These are phyloP conservation scores for Thermophis baileyi DNA, from an alignment of 2,113 vertebrate species.

Conservation along the genomic window DNA sequence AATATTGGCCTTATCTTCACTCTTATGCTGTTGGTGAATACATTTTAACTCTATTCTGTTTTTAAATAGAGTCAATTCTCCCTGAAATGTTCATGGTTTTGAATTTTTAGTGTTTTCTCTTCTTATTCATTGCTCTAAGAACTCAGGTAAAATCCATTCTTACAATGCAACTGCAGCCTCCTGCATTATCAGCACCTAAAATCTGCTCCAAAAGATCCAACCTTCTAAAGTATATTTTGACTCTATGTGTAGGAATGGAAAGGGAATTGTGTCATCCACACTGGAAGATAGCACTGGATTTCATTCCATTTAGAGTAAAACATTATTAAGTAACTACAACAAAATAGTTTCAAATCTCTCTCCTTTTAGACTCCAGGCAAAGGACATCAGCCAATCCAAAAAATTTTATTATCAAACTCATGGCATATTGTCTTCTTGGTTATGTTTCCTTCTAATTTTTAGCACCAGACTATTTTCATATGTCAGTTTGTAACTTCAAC, in stretches of 20 bases:
- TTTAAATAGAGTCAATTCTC: not conserved
- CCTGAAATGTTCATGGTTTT: not conserved
- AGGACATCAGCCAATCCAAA: not conserved
- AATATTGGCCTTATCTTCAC: not conserved
- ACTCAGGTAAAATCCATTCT: not conserved
- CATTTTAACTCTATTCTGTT: not conserved
- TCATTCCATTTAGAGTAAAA: not conserved
- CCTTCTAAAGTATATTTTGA: not conserved
- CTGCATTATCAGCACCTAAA: not conserved
- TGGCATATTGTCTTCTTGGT: not conserved
- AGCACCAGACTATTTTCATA: not conserved
- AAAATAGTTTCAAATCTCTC: not conserved
- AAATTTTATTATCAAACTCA: not conserved
- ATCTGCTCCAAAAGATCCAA: not conserved
- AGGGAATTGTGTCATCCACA: not conserved
- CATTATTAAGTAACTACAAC: not conserved
- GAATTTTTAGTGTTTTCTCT: not conserved
- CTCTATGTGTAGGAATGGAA: not conserved
- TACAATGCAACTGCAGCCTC: not conserved
- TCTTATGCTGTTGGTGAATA: not conserved
- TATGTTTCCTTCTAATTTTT: not conserved
- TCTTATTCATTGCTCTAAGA: not conserved
- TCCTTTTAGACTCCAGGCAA: not conserved
- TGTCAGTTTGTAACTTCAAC: not conserved
- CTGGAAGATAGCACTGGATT: not conserved